phyloP scores from a whole-genome alignment of 2,113 vertebrate genomes.

The Addax nasomaculatus region DNA sequence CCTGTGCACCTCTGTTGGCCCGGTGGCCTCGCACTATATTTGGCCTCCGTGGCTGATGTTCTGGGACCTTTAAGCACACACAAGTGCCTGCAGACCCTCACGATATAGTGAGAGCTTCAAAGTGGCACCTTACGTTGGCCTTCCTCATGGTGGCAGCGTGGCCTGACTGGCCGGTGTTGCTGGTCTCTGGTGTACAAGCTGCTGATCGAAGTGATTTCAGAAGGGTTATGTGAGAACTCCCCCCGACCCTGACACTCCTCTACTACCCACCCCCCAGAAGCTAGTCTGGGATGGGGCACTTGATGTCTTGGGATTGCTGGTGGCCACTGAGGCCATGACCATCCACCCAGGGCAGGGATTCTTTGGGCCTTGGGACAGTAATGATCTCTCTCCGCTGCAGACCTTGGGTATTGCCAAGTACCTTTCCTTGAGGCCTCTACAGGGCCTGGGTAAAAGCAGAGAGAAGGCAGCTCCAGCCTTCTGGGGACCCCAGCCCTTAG shows the following conservation, averaged over 20 bases:
- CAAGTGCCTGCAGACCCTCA: background rate
- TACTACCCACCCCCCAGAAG: background rate
- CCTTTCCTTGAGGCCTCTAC: background rate
- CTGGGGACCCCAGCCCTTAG: background rate
- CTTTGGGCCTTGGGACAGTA: background rate
- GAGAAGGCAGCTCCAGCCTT: background rate
- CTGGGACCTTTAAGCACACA: background rate
- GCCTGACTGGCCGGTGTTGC: background rate
- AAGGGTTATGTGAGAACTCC: background rate
- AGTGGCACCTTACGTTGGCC: background rate
- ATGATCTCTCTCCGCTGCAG: background rate
- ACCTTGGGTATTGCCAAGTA: background rate
- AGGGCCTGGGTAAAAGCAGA: background rate
- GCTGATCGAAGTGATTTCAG: background rate
- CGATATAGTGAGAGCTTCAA: background rate
- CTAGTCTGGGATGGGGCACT: background rate
- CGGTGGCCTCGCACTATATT: background rate
- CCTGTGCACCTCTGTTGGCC: background rate
- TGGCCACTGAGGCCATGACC: background rate
- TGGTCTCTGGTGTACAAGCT: background rate
- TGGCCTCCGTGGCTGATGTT: background rate
- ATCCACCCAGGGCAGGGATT: background rate
- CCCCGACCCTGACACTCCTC: fast-evolving
- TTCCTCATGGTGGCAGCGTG: background rate
- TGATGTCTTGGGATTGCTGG: background rate